Percentiles rank a stretch among this genome's conserved stretches.
These are phyloP conservation scores for Synergus umbraculus DNA, from an alignment of 2,888 invertebrate species.

Conservation along the genomic window DNA sequence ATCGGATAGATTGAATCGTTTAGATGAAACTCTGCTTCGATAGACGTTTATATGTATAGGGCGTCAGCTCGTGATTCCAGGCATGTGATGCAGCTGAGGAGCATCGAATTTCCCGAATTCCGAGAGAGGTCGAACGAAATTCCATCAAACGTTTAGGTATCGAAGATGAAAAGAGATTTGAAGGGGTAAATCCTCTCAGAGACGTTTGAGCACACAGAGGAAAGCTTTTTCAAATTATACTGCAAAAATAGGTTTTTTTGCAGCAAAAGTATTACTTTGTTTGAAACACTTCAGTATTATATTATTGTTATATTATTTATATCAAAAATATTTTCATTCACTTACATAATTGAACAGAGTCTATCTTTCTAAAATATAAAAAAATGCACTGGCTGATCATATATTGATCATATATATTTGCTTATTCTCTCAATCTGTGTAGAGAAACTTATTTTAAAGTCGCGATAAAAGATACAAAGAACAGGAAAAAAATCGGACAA, in stretches of 20 bases:
- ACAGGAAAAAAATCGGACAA: neutral
- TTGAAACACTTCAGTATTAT: neutral
- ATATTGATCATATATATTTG: too few species aligned
- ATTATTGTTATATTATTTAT: too few species aligned
- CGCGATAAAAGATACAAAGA: neutral
- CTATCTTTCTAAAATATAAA: too few species aligned
- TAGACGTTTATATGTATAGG: slow-evolving; percentile 41
- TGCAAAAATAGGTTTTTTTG: neutral
- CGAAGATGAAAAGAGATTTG: slow-evolving; percentile 44
- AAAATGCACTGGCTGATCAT: too few species aligned
- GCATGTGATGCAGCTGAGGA: slow-evolving; percentile 54
- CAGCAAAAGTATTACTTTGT: neutral
- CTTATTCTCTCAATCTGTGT: too few species aligned
- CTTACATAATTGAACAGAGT: too few species aligned
- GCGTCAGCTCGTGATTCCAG: slow-evolving; percentile 49
- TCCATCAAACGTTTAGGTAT: slow-evolving; percentile 51
- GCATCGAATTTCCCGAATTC: slow-evolving; percentile 65
- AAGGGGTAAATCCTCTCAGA: slow-evolving; percentile 4
- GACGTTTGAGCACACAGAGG: slow-evolving; percentile 8
- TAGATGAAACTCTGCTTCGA: slow-evolving; percentile 21
- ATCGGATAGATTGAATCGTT: slow-evolving; percentile 27
- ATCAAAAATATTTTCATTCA: too few species aligned
- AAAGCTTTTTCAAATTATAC: slow-evolving; percentile 31
- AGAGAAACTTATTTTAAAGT: neutral
- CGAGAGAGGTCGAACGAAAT: slow-evolving; percentile 57